These are phyloP conservation scores for Oopsacas minuta DNA, from an alignment of 37 sponge, comb jelly and placozoan species.

Conservation along the genomic window DNA sequence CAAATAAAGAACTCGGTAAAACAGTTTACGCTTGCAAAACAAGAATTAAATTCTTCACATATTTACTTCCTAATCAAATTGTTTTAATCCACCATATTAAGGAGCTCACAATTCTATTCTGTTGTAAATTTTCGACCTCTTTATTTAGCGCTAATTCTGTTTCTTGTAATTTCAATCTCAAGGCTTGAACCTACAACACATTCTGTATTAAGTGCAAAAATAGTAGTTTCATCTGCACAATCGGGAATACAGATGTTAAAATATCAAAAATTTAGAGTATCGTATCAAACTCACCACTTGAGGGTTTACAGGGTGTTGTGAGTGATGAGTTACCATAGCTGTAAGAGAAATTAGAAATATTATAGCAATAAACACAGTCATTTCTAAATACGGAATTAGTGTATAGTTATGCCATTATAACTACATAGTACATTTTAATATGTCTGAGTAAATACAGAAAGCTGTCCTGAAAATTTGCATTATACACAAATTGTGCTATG, in stretches of 20 bases:
- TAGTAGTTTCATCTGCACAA: too few species aligned
- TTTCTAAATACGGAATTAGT: too few species aligned
- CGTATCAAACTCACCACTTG: neutral
- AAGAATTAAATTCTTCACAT: too few species aligned
- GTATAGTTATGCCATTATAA: too few species aligned
- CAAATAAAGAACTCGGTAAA: too few species aligned
- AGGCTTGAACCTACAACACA: neutral
- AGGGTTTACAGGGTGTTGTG: constrained; percentile 2
- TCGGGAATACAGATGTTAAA: neutral
- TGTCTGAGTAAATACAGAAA: too few species aligned
- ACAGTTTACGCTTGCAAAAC: too few species aligned
- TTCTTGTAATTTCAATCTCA: neutral
- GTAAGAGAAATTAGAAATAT: neutral
- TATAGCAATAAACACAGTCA: too few species aligned
- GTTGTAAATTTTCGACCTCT: neutral
- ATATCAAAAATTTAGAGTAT: neutral
- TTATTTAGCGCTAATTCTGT: neutral
- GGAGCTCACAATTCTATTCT: neutral
- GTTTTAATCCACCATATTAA: too few species aligned
- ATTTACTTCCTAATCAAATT: too few species aligned
- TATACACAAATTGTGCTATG: neutral
- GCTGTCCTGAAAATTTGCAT: neutral
- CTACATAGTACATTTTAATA: too few species aligned
- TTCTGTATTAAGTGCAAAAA: too few species aligned
- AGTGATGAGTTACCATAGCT: constrained; percentile 14